Percentiles rank a stretch among this genome's conserved stretches.
These are phyloP conservation scores for Tachyglossus aculeatus DNA, from an alignment of 2,797 vertebrate genomes.

Conservation along the genomic window DNA sequence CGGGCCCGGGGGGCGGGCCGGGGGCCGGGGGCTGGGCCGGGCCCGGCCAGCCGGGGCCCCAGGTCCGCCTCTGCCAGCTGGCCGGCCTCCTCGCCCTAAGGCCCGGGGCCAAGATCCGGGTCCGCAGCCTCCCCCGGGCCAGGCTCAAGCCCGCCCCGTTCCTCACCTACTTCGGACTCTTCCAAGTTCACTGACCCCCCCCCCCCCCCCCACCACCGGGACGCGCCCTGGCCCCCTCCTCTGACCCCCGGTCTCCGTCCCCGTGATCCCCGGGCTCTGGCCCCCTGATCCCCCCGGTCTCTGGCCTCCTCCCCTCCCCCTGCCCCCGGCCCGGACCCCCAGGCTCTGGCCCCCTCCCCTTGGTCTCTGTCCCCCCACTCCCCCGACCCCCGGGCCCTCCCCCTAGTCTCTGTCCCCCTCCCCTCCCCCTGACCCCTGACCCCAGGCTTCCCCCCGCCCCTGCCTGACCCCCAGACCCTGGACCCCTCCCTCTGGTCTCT, in stretches of 20 bases:
- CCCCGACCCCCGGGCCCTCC: neutral
- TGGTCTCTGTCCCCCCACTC: neutral
- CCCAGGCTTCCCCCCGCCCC: too few relatives aligned
- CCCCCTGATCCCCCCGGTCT: too few relatives aligned
- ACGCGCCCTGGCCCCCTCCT: too few relatives aligned
- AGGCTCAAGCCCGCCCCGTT: slow-evolving; percentile 63
- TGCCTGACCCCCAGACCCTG: neutral
- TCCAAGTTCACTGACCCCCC: slow-evolving; percentile 80
- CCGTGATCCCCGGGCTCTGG: neutral
- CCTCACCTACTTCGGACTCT: slow-evolving; percentile 90
- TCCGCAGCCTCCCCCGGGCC: slow-evolving; percentile 64
- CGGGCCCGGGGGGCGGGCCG: too few relatives aligned
- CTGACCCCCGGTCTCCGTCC: too few relatives aligned
- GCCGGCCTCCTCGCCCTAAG: slow-evolving; percentile 86
- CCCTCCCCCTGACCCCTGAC: too few relatives aligned
- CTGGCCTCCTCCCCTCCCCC: neutral
- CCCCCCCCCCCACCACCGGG: too few relatives aligned
- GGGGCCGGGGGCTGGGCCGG: too few relatives aligned
- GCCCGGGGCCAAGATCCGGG: slow-evolving; percentile 77
- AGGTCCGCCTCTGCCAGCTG: slow-evolving; percentile 87
- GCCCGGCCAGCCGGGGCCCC: slow-evolving; percentile 77
- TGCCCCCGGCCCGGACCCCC: neutral
- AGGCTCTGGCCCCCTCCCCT: neutral
- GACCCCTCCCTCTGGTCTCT: neutral
- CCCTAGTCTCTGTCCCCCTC: too few relatives aligned